These are phyloP conservation scores for chimpanzee (Pan troglodytes) DNA, from an alignment of 2,113 vertebrate genomes.

Conservation along the genomic window NHGRI_mPanTro3-v2.1_pri NC_072419.2:19038501-19039000, in stretches of 20 bases:
- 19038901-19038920: background rate
- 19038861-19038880: background rate
- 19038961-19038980: background rate
- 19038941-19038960: background rate
- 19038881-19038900: background rate
- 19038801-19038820: background rate
- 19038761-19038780: constrained; percentile 42
- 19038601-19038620: constrained; percentile 70
- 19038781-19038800: constrained; percentile 11
- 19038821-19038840: background rate
- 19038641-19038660: background rate
- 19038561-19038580: constrained; percentile 74
- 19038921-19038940: background rate
- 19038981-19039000: background rate
- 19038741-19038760: constrained; percentile 57
- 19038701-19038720: constrained; percentile 62
- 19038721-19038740: background rate
- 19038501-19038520: constrained; percentile 59
- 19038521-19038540: constrained; percentile 63
- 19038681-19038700: constrained; percentile 64
- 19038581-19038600: constrained; percentile 61
- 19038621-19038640: constrained; percentile 72
- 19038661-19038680: constrained; percentile 60
- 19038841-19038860: background rate
- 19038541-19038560: constrained; percentile 67